Percentiles rank a stretch among this genome's conserved stretches.
phyloP scores from a whole-genome alignment of 2,113 vertebrate species.

The Vimba vimba region DNA sequence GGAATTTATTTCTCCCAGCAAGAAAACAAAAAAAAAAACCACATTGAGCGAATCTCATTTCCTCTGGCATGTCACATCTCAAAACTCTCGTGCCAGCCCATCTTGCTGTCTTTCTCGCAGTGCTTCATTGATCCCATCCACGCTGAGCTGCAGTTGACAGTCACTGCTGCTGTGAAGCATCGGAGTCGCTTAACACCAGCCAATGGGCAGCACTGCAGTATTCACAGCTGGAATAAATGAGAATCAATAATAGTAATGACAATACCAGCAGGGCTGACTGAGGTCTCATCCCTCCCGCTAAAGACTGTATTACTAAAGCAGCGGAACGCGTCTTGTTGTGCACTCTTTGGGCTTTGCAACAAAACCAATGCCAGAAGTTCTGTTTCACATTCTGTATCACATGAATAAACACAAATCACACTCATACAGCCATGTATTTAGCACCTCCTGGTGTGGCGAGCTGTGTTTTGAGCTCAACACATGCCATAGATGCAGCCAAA shows the following conservation, averaged over 20 bases:
- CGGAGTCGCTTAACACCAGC: background rate
- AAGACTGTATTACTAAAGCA: conserved; percentile 5
- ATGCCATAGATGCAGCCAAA: background rate
- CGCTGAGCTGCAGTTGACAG: conserved; percentile 6
- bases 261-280: conserved; percentile 14
- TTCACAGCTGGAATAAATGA: conserved; percentile 50
- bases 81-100: background rate
- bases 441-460: background rate
- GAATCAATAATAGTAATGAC: conserved; percentile 40
- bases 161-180: conserved; percentile 39
- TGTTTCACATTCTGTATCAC: conserved; percentile 1
- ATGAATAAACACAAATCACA: conserved; percentile 36
- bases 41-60: background rate
- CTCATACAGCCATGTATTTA: conserved; percentile 36
- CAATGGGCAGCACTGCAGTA: background rate
- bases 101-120: background rate
- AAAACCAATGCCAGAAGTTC: conserved; percentile 6
- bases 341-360: conserved; percentile 33
- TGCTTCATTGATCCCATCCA: conserved; percentile 40
- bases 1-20: background rate
- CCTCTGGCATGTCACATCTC: background rate
- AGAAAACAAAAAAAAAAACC: background rate
- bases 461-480: conserved; percentile 1
- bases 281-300: conserved; percentile 27
- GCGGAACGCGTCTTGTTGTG: background rate